Base-by-base conservation (phyloP, 2,888 invertebrate genomes). In the Branchipolynoe longqiensis region DNA sequence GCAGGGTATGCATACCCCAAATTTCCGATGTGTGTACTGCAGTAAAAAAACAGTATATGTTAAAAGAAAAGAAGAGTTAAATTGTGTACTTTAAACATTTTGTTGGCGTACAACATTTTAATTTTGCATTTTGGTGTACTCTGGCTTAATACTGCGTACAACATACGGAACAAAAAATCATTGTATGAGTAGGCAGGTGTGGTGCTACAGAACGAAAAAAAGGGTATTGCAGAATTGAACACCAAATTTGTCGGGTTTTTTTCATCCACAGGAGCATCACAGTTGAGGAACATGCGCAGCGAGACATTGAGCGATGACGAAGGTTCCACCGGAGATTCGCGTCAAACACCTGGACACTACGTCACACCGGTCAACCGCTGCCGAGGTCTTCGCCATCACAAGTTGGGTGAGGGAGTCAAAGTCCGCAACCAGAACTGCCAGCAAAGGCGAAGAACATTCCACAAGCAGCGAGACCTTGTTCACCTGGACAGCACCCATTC, bases 281-380 rank as follows among this genome's bases (percentile, higher is more conserved):
- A 38, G 38, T 69, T 69, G 69, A 33, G 38, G 69, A 69, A 69
- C 38, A n/a, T n/a, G 36, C 12, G 25, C 36, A 38, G 69, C 14
- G 69, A 69, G 14, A 69, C 69, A 12, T 69, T 69, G 22, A 69
- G 69, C 48, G 54, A 78, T 41, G 78, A 48, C 18, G 78, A 78
- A 8, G 78, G 48, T 12, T n/a, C n/a, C n/a, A n/a, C n/a, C n/a
- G 38, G 25, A 12, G 48, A 78, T 41, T 25, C 25, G 2, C 78
- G 28, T 48, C 25, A 33, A 18, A 78, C 41, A 31, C 8, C 41
- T 14, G 78, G 78, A 18, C 54, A 41, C 41, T n/a, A 18, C 4
- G 48, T 31, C 3, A 78, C 78, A 3, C 78, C 78, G 3, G 54
- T 78, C 48, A 78, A 28, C n/a, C 78, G 31, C 4, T 78, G 54